These are phyloP conservation scores for Cheumatopsyche charites DNA, from an alignment of 1,140 invertebrate genomes.

Conservation along the genomic window DNA sequence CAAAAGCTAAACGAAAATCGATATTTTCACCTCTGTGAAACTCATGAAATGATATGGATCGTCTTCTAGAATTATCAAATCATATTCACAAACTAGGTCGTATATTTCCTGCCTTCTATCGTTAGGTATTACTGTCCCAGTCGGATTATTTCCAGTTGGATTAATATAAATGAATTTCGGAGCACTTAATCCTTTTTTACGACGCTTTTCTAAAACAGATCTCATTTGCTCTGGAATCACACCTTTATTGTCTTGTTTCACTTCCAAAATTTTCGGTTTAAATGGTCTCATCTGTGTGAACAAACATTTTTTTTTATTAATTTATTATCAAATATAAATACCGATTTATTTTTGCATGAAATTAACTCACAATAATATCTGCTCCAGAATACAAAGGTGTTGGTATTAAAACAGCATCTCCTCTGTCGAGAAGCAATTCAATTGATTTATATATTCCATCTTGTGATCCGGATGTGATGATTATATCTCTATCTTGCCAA, in stretches of 20 bases:
- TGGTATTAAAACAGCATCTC: constrained; percentile 73
- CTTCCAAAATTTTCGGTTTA: constrained; percentile 58
- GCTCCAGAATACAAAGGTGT: constrained; percentile 74
- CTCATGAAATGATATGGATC: constrained; percentile 78
- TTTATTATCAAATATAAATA: neutral
- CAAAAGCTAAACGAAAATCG: too few species aligned
- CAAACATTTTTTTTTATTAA: constrained; percentile 4
- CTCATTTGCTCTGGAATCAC: constrained; percentile 59
- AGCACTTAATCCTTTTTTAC: constrained; percentile 59
- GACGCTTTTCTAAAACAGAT: constrained; percentile 57
- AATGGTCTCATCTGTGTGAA: constrained; percentile 60
- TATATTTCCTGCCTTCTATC: constrained; percentile 73
- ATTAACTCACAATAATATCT: constrained; percentile 69
- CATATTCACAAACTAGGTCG: constrained; percentile 70
- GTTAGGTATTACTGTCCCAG: constrained; percentile 66
- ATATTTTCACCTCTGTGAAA: constrained; percentile 59
- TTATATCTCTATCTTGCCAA: constrained; percentile 65
- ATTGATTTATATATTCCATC: constrained; percentile 77
- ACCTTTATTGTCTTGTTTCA: constrained; percentile 63
- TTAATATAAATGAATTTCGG: constrained; percentile 65
- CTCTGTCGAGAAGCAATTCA: constrained; percentile 70
- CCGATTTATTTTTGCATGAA: neutral
- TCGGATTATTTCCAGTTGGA: constrained; percentile 69
- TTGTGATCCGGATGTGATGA: constrained; percentile 76
- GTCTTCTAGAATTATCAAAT: constrained; percentile 77